Conservation (phyloP, 2,888 invertebrate species). For the Xylophagus ater region DNA sequence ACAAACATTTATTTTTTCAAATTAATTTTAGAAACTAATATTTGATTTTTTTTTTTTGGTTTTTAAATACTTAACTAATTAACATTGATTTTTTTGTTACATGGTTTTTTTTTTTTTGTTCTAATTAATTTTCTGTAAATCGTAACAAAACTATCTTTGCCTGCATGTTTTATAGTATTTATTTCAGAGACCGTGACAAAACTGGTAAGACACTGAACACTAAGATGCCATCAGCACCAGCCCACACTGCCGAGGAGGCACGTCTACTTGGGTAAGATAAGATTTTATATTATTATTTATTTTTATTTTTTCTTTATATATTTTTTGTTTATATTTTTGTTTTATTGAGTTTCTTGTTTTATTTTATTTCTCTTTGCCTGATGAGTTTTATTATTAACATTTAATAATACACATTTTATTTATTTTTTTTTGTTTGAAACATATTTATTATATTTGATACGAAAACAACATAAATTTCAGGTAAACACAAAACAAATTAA, state of each 20-base stretch:
- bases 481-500: too few relatives aligned
- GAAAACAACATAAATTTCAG: too few relatives aligned
- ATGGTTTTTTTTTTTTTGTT: too few relatives aligned
- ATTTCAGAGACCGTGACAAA: constrained; percentile 42
- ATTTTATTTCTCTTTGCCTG: background rate
- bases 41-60: background rate
- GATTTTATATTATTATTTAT: constrained; percentile 9
- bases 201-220: constrained; percentile 38
- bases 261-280: constrained; percentile 74
- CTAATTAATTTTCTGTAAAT: constrained; percentile 24
- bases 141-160: constrained; percentile 27
- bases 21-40: background rate
- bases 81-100: too few relatives aligned
- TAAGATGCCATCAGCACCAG: constrained; percentile 41
- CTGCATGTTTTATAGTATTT: constrained; percentile 41
- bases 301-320: constrained; percentile 6
- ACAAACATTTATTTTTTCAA: background rate
- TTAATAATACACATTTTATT: constrained; percentile 6
- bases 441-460: background rate
- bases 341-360: constrained; percentile 10
- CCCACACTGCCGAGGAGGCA: constrained; percentile 64
- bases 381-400: constrained; percentile 8
- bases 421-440: background rate
- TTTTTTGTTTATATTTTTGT: constrained; percentile 9
- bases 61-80: background rate